Percentiles rank a stretch among this genome's conserved stretches.
These are phyloP conservation scores for Equus przewalskii DNA, from an alignment of 2,113 vertebrate genomes.

Conservation along the genomic window DNA sequence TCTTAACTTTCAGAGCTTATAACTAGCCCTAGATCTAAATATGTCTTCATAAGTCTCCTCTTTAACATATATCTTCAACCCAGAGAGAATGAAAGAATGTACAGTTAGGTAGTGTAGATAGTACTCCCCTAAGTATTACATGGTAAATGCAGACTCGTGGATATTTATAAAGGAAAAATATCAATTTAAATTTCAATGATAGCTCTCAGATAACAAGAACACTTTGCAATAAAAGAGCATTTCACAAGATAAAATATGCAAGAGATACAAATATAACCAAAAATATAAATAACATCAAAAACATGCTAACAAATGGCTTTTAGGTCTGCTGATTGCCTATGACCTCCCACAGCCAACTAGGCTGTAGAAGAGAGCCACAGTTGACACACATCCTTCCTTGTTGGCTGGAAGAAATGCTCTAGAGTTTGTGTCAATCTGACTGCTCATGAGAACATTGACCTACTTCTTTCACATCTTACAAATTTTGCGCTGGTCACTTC, in stretches of 20 bases:
- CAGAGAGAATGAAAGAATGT: neutral
- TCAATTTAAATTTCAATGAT: neutral
- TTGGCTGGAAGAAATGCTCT: neutral
- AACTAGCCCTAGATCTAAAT: neutral
- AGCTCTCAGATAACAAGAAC: neutral
- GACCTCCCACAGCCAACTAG: neutral
- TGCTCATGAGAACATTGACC: neutral
- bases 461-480: neutral
- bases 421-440: neutral
- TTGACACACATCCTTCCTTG: neutral
- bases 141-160: neutral
- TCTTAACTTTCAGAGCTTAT: neutral
- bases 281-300: neutral
- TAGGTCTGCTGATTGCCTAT: neutral
- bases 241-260: neutral
- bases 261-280: neutral
- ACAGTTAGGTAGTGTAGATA: neutral
- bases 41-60: neutral
- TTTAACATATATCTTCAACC: neutral
- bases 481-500: neutral
- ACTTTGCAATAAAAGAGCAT: neutral
- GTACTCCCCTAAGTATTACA: neutral
- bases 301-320: neutral
- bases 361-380: neutral
- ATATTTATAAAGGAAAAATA: slow-evolving; percentile 9